A percentile compares a stretch with the other conserved stretches of the same genome.
Evolutionary conservation across 2,797 vertebrate species (phyloP).

Genomic region (Siniperca obscura): DNA sequence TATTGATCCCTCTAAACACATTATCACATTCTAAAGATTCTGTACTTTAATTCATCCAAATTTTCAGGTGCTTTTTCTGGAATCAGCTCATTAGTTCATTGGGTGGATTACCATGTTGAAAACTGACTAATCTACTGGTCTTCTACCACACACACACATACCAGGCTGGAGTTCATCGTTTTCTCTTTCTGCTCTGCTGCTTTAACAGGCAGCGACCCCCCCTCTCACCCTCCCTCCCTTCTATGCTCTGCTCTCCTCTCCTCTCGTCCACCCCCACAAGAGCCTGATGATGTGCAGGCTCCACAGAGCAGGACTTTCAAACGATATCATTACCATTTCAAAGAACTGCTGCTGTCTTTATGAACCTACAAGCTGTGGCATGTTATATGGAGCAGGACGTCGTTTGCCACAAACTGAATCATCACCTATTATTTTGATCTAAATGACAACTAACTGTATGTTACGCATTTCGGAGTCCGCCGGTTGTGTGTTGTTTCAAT

Average conservation of each 20-base stretch:
- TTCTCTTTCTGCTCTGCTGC: conserved; percentile 68
- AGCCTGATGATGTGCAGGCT: conserved; percentile 75
- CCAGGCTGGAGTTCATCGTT: conserved; percentile 35
- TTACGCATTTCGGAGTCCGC: neutral
- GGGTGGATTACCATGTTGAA: neutral
- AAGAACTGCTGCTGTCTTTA: conserved; percentile 64
- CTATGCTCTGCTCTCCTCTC: neutral
- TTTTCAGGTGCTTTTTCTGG: neutral
- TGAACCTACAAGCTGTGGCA: conserved; percentile 57
- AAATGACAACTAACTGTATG: conserved; percentile 13
- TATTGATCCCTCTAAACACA: neutral
- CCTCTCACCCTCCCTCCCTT: neutral
- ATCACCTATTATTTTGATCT: conserved; percentile 39
- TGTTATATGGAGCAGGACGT: conserved; percentile 41
- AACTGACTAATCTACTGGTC: neutral
- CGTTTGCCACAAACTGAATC: conserved; percentile 50
- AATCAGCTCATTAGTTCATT: conserved; percentile 16
- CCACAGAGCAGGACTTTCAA: conserved; percentile 75
- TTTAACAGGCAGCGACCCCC: conserved; percentile 53
- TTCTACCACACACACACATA: conserved; percentile 4
- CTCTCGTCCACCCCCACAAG: conserved; percentile 63
- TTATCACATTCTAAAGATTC: neutral
- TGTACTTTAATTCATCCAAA: neutral
- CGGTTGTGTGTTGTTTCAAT: conserved; percentile 44
- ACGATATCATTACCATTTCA: conserved; percentile 80